Evolutionary conservation across 1,140 invertebrate species (phyloP), one percentile per base, ranked within the genome.

Genomic region (Caenorhabditis brenneri): DNA sequence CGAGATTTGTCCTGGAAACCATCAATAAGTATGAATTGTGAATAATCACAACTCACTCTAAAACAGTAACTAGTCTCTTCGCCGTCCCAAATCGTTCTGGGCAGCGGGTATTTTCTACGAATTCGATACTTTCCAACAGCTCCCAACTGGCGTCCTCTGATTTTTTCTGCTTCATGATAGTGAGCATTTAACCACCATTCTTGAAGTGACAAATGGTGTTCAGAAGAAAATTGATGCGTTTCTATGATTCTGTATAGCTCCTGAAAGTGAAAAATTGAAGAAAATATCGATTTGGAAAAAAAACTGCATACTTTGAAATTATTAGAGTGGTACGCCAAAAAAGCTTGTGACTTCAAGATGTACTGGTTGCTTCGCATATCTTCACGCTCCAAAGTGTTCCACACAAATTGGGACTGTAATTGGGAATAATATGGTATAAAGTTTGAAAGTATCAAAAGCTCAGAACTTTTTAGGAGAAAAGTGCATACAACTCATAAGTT

Each of bases 21-120:
- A 51, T 1, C 0, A 24, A 36, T n/a, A 22, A 5, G 0, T 39
- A 16, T 24, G 42, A 79, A 4, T n/a, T n/a, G n/a, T n/a, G n/a
- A n/a, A n/a, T n/a, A n/a, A n/a, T n/a, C n/a, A 69, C 29, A 80
- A 55, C 82, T 39, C 24, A 90, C 89, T 51, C 88, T 97, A 92
- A 99, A 99, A 92, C 97, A 99, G 91, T 99, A 99, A 87, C 95
- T 96, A 5, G 96, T 99, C 91, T 99, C 96, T 91, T 99, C 97
- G 31, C 97, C 97, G 91, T 99, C 97, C 97, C 97, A 99, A 89
- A 99, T 99, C 49, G 97, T 99, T 87, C 96, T 92, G 7, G 97
- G 97, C 86, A 99, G 92, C 6, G 97, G 97, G 91, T 97, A 98
- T 93, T 99, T 99, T 91, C 96, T 94, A 46, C 97, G 92, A n/a